These are phyloP conservation scores for Ditula angustiorana DNA, from an alignment of 2,888 invertebrate species.

Conservation along the genomic window DNA sequence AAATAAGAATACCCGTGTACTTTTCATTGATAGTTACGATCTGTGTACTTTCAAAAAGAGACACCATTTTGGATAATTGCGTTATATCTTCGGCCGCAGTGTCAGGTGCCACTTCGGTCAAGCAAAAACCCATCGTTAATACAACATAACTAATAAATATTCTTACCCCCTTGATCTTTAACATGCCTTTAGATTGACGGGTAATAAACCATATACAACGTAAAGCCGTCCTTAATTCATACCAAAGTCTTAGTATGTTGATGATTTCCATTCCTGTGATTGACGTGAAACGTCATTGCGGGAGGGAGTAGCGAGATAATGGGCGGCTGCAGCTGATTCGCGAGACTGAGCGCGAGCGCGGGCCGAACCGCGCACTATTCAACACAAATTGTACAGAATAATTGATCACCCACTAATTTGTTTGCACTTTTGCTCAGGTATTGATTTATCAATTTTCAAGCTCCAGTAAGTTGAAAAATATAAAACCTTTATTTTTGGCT, in stretches of 20 bases:
- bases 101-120: too few species aligned
- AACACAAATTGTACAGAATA: conserved; percentile 65
- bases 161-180: too few species aligned
- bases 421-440: conserved; percentile 46
- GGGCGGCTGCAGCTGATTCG: conserved; percentile 51
- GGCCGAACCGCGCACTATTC: conserved; percentile 55
- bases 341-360: conserved; percentile 51
- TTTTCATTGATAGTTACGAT: conserved; percentile 2
- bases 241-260: neutral
- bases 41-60: too few species aligned
- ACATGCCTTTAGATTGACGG: too few species aligned
- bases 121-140: too few species aligned
- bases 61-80: too few species aligned
- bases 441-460: neutral
- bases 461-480: neutral
- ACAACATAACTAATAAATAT: too few species aligned
- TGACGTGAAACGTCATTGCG: conserved; percentile 28
- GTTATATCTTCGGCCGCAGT: too few species aligned
- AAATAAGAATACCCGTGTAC: neutral
- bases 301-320: conserved; percentile 48
- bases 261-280: conserved; percentile 13
- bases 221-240: neutral
- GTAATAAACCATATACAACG: too few species aligned
- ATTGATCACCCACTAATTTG: conserved; percentile 54
- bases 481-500: conserved; percentile 2